phyloP scores from a whole-genome alignment of 2,113 vertebrate species.

The Machaerirhynchus nigripectus region DNA sequence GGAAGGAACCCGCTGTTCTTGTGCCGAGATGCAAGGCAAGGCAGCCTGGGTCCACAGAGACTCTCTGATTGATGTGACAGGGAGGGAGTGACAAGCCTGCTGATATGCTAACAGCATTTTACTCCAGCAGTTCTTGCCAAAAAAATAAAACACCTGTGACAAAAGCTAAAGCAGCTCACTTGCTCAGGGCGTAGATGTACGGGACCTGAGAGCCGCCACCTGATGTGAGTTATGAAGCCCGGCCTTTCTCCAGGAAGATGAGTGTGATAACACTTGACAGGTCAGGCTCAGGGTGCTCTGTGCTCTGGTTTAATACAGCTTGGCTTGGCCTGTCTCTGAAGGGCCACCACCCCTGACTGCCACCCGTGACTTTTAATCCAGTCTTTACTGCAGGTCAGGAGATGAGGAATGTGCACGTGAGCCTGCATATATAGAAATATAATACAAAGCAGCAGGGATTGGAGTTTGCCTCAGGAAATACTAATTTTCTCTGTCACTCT shows the following conservation, averaged over 20 bases:
- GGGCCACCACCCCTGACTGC: constrained; percentile 11
- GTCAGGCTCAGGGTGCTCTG: constrained; percentile 4
- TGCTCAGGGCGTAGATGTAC: neutral
- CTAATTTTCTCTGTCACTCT: constrained; percentile 25
- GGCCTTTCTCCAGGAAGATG: neutral
- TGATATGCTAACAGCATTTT: constrained; percentile 37
- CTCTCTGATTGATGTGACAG: constrained; percentile 53
- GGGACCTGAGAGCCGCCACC: neutral
- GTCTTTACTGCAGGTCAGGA: constrained; percentile 36
- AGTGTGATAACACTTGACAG: neutral
- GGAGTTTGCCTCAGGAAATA: constrained; percentile 46
- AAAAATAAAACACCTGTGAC: constrained; percentile 32
- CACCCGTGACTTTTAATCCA: constrained; percentile 41
- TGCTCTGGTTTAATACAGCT: neutral
- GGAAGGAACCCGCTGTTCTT: neutral
- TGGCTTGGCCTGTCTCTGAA: constrained; percentile 10
- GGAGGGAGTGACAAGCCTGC: constrained; percentile 40
- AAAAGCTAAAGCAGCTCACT: neutral
- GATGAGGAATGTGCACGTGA: neutral
- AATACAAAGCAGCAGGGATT: neutral
- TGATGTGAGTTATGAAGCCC: constrained; percentile 21
- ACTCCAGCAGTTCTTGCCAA: constrained; percentile 15
- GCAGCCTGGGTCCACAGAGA: neutral
- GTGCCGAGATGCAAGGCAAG: neutral
- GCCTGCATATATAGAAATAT: neutral